Percentiles rank a stretch among this genome's conserved stretches.
Conservation (phyloP, 2,888 invertebrate species). For the Busseola fusca region DNA sequence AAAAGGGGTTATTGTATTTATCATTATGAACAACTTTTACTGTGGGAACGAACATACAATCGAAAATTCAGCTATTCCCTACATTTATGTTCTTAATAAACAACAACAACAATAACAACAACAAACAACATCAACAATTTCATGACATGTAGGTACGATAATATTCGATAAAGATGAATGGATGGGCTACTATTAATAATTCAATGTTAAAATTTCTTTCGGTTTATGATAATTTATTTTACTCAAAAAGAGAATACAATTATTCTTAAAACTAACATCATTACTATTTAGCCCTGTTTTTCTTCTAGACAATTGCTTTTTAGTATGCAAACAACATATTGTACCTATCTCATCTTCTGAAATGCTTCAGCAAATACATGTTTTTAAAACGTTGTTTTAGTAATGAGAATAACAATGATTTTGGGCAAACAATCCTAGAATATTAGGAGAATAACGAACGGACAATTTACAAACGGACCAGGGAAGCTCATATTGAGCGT, state of each 20-base stretch:
- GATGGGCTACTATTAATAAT: too few species aligned
- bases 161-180: too few species aligned
- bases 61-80: too few species aligned
- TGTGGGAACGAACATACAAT: too few species aligned
- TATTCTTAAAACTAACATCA: neutral
- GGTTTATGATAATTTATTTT: too few species aligned
- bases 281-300: neutral
- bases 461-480: constrained; percentile 16
- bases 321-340: constrained; percentile 18
- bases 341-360: constrained; percentile 26
- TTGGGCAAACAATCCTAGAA: constrained; percentile 2
- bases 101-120: too few species aligned
- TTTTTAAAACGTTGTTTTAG: constrained; percentile 1
- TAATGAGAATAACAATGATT: constrained; percentile 17
- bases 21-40: too few species aligned
- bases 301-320: constrained; percentile 2
- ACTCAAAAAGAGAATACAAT: too few species aligned
- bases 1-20: too few species aligned
- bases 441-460: constrained; percentile 2
- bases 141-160: neutral
- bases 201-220: too few species aligned
- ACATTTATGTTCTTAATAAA: too few species aligned
- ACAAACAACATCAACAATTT: too few species aligned
- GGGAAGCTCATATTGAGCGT: constrained; percentile 18
- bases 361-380: constrained; percentile 19